Evolutionary conservation across 2,888 invertebrate genomes (phyloP), one percentile per base, ranked within the genome.

Genomic region (Polymixis lichenea): DNA sequence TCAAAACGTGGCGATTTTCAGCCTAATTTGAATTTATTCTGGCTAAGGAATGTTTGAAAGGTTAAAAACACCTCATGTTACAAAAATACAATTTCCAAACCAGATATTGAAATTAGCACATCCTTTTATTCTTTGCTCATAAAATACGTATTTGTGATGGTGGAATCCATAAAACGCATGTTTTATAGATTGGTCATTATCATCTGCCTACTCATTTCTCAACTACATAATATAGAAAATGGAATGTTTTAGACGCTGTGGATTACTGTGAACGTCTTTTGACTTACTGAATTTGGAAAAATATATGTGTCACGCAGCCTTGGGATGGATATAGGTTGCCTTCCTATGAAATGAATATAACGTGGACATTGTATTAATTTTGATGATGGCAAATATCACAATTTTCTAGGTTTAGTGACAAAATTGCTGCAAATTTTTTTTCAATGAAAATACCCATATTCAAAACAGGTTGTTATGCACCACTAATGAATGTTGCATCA

Each of bases 401-500:
- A 0, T 64, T n/a, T 22, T 38, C 2, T 28, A 58, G 51, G 43
- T 46, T 32, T 25, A 25, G 2, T 15, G 25, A 69, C 8, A 13
- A 51, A 77, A 64, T 77, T 51, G 6, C 19, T 28, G 1, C 43
- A 28, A 25, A 58, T 28, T 17, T 28, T 19, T 46, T 32, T 15
- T 6, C 38, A 15, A 51, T 51, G 32, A 4, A 32, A 71, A 65
- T 61, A 70, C 1, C n/a, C 7, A 28, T 46, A 46, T 46, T 49
- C 5, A 22, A 80, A 80, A 80, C 68, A 80, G 64, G 58, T 80
- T 79, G 75, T 72, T 72, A 25, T 53, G 22, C 46, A 65, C 32
- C 19, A 22, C 0, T 32, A 38, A 38, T 69, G 77, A 77, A 78
- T 77, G 64, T 70, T 60, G 43, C 1, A 38, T n/a, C n/a, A 66